Evolutionary conservation across 2,797 vertebrate species (phyloP), one percentile per base, ranked within the genome.

Genomic region (Hypotaenidia okinawae): DNA sequence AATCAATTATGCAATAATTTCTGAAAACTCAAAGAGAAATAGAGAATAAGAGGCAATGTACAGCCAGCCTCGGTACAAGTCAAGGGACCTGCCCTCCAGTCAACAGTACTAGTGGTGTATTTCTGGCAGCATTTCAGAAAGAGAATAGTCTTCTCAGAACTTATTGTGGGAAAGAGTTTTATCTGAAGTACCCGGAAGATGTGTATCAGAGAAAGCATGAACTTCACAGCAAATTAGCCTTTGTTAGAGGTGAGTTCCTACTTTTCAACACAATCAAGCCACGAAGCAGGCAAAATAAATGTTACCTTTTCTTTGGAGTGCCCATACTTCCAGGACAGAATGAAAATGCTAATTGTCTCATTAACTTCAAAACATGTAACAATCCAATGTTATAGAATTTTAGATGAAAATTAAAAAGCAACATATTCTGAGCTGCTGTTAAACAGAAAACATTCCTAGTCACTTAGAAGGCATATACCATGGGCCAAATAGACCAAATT

Each of bases 1-100:
- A 94, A 84, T 86, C 92, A 81, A 87, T 92, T 86, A 78, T 45
- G 51, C 72, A 75, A 15, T 91, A 81, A 84, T 77, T 95, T 86
- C 76, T 47, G 81, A 70, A 75, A 85, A 58, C 19, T 84, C 7
- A 3, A 73, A 73, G 27, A 47, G n/a, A 66, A 89, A 55, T 27
- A 15, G 75, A 63, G 19, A 61, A 17, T 17, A 63, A 23, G 59
- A 93, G 70, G 39, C 37, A 49, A 47, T 35, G 27, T 54, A 52
- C 25, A 57, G 14, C 47, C 84, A 91, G 4, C 19, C 51, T 24
- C 51, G 25, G 62, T 35, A 58, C 30, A 70, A 72, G 89, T 78
- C 52, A 73, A 84, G 9, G 27, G 74, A 91, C 76, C 49, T 90
- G 55, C 55, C 41, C 82, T 95, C 69, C 76, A 79, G 72, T 83